A percentile compares a stretch with the other conserved stretches of the same genome.
Evolutionary conservation across 2,888 invertebrate genomes (phyloP).

Genomic region (Parnassius apollo): DNA sequence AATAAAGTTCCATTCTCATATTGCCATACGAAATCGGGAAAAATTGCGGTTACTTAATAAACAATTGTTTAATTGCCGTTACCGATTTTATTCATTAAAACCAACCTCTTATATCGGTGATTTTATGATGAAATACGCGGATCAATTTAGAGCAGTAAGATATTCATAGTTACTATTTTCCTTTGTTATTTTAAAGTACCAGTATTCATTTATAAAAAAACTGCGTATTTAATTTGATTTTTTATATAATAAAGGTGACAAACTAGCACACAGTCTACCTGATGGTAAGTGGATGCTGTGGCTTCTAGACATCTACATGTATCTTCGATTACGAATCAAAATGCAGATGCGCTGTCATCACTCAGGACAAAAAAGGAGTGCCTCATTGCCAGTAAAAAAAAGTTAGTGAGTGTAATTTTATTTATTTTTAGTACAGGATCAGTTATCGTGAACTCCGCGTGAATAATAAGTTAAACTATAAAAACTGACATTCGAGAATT

Average conservation of each 20-base stretch:
- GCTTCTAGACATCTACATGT: too few relatives aligned
- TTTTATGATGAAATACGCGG: constrained; percentile 46
- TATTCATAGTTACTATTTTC: neutral
- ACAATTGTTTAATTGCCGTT: constrained; percentile 61
- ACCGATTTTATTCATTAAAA: constrained; percentile 60
- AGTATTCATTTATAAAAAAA: neutral
- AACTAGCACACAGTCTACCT: too few relatives aligned
- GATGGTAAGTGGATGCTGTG: too few relatives aligned
- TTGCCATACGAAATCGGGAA: constrained; percentile 64
- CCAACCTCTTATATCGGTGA: constrained; percentile 58
- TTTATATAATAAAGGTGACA: too few relatives aligned
- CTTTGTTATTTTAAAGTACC: too few relatives aligned
- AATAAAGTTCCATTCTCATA: constrained; percentile 63
- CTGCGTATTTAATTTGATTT: neutral
- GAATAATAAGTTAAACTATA: too few relatives aligned
- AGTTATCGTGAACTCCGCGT: too few relatives aligned
- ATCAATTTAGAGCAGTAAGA: constrained; percentile 3
- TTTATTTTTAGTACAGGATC: too few relatives aligned
- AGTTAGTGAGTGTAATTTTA: neutral
- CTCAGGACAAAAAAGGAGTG: too few relatives aligned
- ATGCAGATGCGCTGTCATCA: too few relatives aligned
- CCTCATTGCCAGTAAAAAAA: neutral
- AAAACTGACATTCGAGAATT: too few relatives aligned
- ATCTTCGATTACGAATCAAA: too few relatives aligned
- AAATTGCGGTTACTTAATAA: constrained; percentile 65